A percentile compares a stretch with the other conserved stretches of the same genome.
Evolutionary conservation across 2,888 invertebrate species (phyloP).

Genomic region (Liposcelis brunnea): DNA sequence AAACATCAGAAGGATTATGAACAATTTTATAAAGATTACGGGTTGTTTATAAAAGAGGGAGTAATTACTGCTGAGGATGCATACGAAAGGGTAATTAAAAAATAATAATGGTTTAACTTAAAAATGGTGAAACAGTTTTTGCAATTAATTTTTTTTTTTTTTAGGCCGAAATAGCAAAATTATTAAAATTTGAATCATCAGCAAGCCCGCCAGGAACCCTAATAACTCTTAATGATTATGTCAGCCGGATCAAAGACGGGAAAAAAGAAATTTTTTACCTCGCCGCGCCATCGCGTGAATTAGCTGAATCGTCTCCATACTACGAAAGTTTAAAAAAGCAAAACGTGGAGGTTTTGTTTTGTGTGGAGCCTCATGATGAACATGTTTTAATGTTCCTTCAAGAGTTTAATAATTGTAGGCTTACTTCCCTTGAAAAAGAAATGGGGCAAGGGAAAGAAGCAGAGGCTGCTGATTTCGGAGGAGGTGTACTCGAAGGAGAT

Average conservation of each 20-base stretch:
- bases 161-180: constrained; percentile 77
- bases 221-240: constrained; percentile 62
- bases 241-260: constrained; percentile 52
- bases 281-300: constrained; percentile 80
- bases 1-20: constrained; percentile 69
- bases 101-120: background rate
- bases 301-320: constrained; percentile 91
- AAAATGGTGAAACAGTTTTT: background rate
- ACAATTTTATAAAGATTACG: constrained; percentile 81
- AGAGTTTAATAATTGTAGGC: constrained; percentile 53
- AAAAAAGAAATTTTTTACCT: constrained; percentile 82
- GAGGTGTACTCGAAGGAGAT: constrained; percentile 32
- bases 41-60: constrained; percentile 87
- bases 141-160: constrained; percentile 14
- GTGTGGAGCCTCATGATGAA: constrained; percentile 95
- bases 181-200: constrained; percentile 86
- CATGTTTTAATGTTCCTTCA: constrained; percentile 77
- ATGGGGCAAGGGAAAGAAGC: constrained; percentile 54
- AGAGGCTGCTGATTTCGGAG: constrained; percentile 45
- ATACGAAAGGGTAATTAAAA: constrained; percentile 49
- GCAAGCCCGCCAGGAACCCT: constrained; percentile 51
- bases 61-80: constrained; percentile 72
- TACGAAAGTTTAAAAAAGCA: constrained; percentile 79
- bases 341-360: constrained; percentile 82
- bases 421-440: constrained; percentile 88